Percentiles rank a stretch among this genome's conserved stretches.
Conservation (phyloP, 2,113 vertebrate species). For the Apistogramma diplotaenia region DNA sequence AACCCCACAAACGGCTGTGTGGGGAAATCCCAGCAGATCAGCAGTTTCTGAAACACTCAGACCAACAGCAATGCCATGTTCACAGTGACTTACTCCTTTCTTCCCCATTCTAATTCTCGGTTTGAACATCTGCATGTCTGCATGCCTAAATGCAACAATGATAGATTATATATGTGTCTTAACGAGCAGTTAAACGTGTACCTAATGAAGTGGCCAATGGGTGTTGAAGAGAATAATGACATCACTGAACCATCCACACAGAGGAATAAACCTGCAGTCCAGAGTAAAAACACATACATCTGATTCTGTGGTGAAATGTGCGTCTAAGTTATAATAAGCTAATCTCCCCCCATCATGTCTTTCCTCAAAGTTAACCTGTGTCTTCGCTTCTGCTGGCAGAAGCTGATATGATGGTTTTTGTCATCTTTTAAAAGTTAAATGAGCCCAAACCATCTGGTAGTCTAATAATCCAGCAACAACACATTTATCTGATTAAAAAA, state of each 20-base stretch:
- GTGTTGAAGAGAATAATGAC: neutral
- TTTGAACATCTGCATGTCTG: neutral
- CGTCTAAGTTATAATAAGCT: neutral
- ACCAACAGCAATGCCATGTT: neutral
- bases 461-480: neutral
- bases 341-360: neutral
- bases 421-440: neutral
- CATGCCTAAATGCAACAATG: fast-evolving
- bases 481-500: neutral
- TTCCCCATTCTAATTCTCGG: no score
- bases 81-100: neutral
- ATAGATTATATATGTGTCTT: neutral
- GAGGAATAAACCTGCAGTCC: neutral
- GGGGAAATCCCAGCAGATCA: neutral
- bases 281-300: neutral
- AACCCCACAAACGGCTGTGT: neutral
- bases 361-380: neutral
- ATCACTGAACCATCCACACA: no score
- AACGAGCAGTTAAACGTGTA: neutral
- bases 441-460: neutral
- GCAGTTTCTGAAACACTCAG: neutral
- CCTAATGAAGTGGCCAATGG: neutral
- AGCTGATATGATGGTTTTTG: no score
- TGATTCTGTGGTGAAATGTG: neutral
- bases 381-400: neutral